These are phyloP conservation scores for Zaprionus gabonicus DNA, from an alignment of 1,140 invertebrate species.

Conservation along the genomic window DNA sequence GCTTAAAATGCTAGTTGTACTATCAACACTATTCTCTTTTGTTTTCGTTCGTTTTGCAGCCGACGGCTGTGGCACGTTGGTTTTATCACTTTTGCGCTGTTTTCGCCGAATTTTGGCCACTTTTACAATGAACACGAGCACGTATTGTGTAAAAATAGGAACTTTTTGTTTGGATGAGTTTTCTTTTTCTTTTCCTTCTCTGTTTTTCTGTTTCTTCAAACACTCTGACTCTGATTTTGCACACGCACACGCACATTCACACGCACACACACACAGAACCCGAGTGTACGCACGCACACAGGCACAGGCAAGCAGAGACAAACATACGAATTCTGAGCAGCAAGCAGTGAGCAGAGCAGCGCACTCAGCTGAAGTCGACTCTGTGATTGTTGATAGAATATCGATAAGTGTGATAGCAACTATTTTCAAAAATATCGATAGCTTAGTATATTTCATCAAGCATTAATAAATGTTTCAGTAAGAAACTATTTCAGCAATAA, in stretches of 20 bases:
- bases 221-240: slow-evolving; percentile 46
- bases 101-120: slow-evolving; percentile 81
- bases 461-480: not conserved
- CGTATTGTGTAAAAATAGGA: slow-evolving; percentile 60
- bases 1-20: slow-evolving; percentile 70
- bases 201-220: slow-evolving; percentile 31
- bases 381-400: slow-evolving; percentile 48
- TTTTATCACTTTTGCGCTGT: slow-evolving; percentile 79
- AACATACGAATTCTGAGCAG: slow-evolving; percentile 40
- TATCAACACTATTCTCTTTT: slow-evolving; percentile 80
- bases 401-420: slow-evolving; percentile 19
- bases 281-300: slow-evolving; percentile 22
- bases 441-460: not conserved
- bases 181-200: slow-evolving; percentile 16
- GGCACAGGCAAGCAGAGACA: slow-evolving; percentile 22
- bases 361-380: slow-evolving; percentile 47
- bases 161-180: slow-evolving; percentile 47
- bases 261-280: slow-evolving; percentile 26
- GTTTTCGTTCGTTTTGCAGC: slow-evolving; percentile 75
- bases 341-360: slow-evolving; percentile 37
- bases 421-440: slow-evolving; percentile 18
- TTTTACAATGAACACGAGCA: slow-evolving; percentile 57
- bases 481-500: not conserved
- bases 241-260: slow-evolving; percentile 42
- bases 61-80: slow-evolving; percentile 65